phyloP scores from a whole-genome alignment of 2,797 vertebrate genomes.

The Nyctibius grandis region DNA sequence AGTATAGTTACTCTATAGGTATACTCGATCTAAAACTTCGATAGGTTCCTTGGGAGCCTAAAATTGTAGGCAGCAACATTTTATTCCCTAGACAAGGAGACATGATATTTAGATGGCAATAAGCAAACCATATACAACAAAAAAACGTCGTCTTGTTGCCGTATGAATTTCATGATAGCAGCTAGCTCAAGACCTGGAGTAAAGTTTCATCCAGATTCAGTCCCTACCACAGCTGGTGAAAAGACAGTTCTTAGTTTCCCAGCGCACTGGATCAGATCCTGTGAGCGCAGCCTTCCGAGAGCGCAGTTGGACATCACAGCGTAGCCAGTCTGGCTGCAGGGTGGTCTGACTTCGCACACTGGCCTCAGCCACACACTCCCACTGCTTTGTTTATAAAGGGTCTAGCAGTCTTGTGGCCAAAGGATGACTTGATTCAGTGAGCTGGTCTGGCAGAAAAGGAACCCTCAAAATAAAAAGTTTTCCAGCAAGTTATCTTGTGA shows the following conservation, averaged over 20 bases:
- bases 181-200: not conserved
- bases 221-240: not conserved
- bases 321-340: not conserved
- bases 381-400: not conserved
- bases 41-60: not conserved
- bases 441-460: not conserved
- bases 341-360: not conserved
- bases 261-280: not conserved
- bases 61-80: not conserved
- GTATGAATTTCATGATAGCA: not conserved
- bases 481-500: not conserved
- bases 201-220: not conserved
- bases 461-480: not conserved
- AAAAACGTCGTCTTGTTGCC: not conserved
- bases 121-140: not conserved
- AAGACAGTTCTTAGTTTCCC: not conserved
- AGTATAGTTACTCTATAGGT: not conserved
- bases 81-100: not conserved
- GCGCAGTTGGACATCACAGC: fast-evolving
- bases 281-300: fast-evolving
- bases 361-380: not conserved
- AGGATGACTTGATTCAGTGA: not conserved
- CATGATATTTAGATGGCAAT: not conserved
- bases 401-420: not conserved
- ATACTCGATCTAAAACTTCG: not conserved